phyloP scores from a whole-genome alignment of 2,113 vertebrate species.

The Daphoenositta chrysoptera region DNA sequence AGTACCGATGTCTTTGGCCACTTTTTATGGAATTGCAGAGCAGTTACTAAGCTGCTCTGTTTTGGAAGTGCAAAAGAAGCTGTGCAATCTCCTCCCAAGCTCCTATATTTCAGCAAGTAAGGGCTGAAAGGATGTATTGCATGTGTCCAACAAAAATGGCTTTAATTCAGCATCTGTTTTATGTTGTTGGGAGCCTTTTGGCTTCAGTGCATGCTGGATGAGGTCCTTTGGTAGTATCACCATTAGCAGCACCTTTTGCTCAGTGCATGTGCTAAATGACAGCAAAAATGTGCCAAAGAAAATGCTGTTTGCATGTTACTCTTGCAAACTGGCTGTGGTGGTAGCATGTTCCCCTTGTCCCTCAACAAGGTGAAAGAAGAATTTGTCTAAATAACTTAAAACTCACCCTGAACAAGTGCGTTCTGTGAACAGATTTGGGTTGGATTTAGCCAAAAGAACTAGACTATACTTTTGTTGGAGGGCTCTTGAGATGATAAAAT shows the following conservation, averaged over 20 bases:
- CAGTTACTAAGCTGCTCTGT: not conserved
- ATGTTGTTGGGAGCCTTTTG: not conserved
- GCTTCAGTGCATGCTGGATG: not conserved
- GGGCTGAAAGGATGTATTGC: not conserved
- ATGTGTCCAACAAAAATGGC: fast-evolving
- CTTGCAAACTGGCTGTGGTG: not conserved
- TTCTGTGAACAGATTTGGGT: not conserved
- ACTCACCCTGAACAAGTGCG: not conserved
- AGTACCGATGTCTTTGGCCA: not conserved
- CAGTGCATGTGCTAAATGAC: not conserved
- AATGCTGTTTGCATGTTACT: not conserved
- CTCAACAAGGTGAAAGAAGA: not conserved
- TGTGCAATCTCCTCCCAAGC: not conserved
- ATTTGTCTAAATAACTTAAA: not conserved
- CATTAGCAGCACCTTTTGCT: not conserved
- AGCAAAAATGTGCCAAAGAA: not conserved
- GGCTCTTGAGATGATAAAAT: not conserved
- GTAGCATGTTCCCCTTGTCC: not conserved
- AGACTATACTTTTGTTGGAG: not conserved
- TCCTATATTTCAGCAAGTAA: not conserved
- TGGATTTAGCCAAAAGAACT: not conserved
- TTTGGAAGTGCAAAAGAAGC: not conserved
- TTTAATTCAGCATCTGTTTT: not conserved
- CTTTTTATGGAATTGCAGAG: not conserved
- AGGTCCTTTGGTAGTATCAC: not conserved